Evolutionary conservation across 1,140 invertebrate species (phyloP), one percentile per base, ranked within the genome.

Genomic region (Belonocnema kinseyi): DNA sequence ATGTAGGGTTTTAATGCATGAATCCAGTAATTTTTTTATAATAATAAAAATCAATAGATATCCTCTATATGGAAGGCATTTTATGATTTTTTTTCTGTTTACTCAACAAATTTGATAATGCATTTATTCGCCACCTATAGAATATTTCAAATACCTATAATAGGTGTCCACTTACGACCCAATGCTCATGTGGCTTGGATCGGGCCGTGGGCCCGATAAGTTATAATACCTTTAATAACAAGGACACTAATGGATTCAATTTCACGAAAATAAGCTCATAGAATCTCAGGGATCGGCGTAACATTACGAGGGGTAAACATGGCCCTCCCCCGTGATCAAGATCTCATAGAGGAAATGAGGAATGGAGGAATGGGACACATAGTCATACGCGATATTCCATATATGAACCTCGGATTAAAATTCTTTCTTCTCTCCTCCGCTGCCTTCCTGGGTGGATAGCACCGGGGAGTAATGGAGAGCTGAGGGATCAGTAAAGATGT

Each of bases 281-380:
- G 80, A 82, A 80, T 82, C 78, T 79, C 77, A 79, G n/a, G 74
- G 3, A 54, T 50, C 19, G 80, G 83, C 80, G 74, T 85, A 83
- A 73, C 83, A 82, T 85, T 83, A 83, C 83, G 79, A 58, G 77
- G 80, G 84, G 81, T 85, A 86, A 85, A 84, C 82, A 86, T 50
- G 83, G 77, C 78, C 85, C 84, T 83, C 84, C 85, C 80, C 79
- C 78, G n/a, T 21, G 77, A 84, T 79, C 77, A 16, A 19, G 17
- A 70, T 83, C 54, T 77, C 10, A 40, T 53, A 40, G 52, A 72
- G 11, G 52, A 40, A 56, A 2, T 1, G 21, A 70, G 66, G 16
- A 40, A 14, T 17, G 26, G 66, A 46, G 14, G 16, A 40, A 14
- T 17, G 26, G 66, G n/a, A 6, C 13, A 50, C 52, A 73, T 72